Base-by-base conservation (phyloP, 2,797 vertebrate species). In the Sebastes trivittatus region DNA sequence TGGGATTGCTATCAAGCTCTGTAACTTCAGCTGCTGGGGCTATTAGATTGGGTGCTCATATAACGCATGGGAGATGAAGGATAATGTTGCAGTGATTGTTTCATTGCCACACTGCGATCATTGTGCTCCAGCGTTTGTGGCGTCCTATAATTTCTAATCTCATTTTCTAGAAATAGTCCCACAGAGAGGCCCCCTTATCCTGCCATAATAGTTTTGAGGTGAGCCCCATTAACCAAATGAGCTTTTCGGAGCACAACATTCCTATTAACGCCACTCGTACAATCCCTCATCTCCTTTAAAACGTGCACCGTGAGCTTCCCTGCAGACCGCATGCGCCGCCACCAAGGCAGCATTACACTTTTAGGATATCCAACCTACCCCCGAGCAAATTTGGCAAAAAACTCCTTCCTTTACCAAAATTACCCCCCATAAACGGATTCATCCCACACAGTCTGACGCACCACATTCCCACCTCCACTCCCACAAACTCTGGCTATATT, bases 161-260 rank as follows among this genome's bases (percentile, higher is more conserved):
- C 78, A 89, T 93, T 94, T 88, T 80, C 86, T 62, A 62, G 86
- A 72, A 91, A 91, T 80, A 55, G 88, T 84, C 87, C 88, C 85
- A 4, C 72, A 74, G 92, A 87, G 92, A 82, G 70, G 23, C 58
- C 61, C 67, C 75, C 66, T 89, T 75, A 89, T 87, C 64, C 78
- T 80, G 78, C 85, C 77, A 42, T 91, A 91, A 92, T 87, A 87
- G 89, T 88, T 90, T 87, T 75, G 90, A 93, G 91, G 89, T 84
- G 86, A 92, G 92, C 86, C 88, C 90, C 92, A 94, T 94, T 93
- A 93, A 88, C 87, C 87, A 89, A 93, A 93, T 78, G 83, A 92
- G 92, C 84, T 88, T 93, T 87, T 84, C 55, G 11, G 76, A 82
- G 84, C 78, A 88, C 89, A 88, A 85, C 80, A 80, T 86, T 91